Conservation (phyloP, 2,888 invertebrate species). For the Amiota communis region DNA sequence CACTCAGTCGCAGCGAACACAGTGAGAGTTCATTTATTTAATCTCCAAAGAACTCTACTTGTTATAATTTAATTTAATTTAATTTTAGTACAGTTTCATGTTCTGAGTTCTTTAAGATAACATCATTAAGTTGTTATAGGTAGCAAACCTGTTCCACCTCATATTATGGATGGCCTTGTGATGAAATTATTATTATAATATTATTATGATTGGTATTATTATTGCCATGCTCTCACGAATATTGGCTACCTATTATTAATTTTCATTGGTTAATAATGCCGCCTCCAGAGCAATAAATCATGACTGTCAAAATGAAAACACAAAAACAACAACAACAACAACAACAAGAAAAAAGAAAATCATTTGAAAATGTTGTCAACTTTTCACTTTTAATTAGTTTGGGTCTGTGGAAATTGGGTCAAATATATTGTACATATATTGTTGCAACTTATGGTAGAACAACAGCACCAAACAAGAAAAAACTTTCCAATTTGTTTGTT, state of each 20-base stretch:
- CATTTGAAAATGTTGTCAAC: constrained; percentile 58
- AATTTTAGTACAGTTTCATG: too few relatives aligned
- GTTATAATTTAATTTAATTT: too few relatives aligned
- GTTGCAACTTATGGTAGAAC: constrained; percentile 2
- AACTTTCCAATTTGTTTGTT: background rate
- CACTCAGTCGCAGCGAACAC: background rate
- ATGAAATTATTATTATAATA: too few relatives aligned
- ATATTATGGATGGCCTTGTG: too few relatives aligned
- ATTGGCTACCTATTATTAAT: background rate
- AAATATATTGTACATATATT: constrained; percentile 35
- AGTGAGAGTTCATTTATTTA: background rate
- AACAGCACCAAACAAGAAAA: constrained; percentile 2
- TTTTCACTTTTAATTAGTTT: constrained; percentile 64
- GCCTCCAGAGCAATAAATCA: constrained; percentile 9
- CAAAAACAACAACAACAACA: too few relatives aligned
- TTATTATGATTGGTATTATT: too few relatives aligned
- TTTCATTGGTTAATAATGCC: background rate
- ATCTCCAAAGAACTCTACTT: too few relatives aligned
- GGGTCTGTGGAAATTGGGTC: constrained; percentile 52
- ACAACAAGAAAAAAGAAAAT: constrained; percentile 15
- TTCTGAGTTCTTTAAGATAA: too few relatives aligned
- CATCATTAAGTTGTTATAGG: too few relatives aligned
- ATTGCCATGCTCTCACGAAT: too few relatives aligned
- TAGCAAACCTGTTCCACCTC: too few relatives aligned
- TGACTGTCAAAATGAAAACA: background rate